Base-by-base conservation (phyloP, 2,888 invertebrate genomes). In the Microctonus brassicae region DNA sequence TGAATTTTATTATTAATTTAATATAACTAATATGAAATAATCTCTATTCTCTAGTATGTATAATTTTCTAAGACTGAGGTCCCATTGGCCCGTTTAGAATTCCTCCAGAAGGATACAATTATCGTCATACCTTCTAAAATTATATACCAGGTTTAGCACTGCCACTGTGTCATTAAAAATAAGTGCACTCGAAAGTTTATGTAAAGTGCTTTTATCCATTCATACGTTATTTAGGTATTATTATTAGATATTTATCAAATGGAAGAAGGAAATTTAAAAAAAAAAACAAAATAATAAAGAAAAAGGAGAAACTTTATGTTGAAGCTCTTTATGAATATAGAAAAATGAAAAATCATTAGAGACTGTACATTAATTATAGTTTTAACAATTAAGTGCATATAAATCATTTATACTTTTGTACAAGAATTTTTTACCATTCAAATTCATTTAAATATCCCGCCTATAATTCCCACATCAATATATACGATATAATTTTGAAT, bases 121-220 rank as follows among this genome's bases (percentile, higher is more conserved):
- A 47, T 17, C 7, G 80, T 57, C 79, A 78, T 73, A 62, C 76
- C 79, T 77, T 77, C 79, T 76, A 79, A 70, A 65, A 64, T 65
- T 70, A n/a, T 64, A 76, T 81, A 83, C 83, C 84, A 83, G 82
- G 80, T 78, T 78, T 75, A 78, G 75, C 84, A 84, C 84, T 84
- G 84, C 84, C 84, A 83, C 83, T 55, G 42, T 69, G 73, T 39
- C 65, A 62, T 73, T 63, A 52, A 47, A 55, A 66, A 75, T 72
- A 67, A 33, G 67, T 17, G 42, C 53, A n/a, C 47, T 65, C 36
- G 36, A n/a, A 53, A 75, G 55, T 17, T 22, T 57, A 63, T 33
- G 26, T 57, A 7, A 24, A 24, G 17, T 34, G 39, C 33, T n/a
- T 73, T 61, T 24, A 68, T 47, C 20, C 1, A 20, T n/a, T 20